Evolutionary conservation across 2,888 invertebrate species (phyloP).

Genomic region (Phasia obesa): DNA sequence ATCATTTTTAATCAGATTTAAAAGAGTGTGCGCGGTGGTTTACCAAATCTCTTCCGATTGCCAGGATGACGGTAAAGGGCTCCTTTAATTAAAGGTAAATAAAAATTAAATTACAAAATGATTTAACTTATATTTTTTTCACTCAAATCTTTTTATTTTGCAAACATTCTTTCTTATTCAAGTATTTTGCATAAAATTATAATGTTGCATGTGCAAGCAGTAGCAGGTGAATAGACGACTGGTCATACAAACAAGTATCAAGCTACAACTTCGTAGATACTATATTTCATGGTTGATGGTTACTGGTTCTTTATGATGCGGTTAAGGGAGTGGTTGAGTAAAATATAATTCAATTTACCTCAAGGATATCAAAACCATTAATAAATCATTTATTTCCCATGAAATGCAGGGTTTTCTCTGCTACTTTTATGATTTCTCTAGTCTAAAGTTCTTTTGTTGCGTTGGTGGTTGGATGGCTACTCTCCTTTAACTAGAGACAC

Average conservation of each 20-base stretch:
- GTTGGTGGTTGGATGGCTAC: not conserved
- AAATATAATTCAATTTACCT: slow-evolving; percentile 54
- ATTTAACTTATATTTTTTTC: not conserved
- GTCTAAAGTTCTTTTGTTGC: not conserved
- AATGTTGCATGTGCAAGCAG: not conserved
- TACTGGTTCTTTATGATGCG: not conserved
- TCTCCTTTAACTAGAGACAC: slow-evolving; percentile 4
- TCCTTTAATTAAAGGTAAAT: slow-evolving; percentile 36
- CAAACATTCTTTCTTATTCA: not conserved
- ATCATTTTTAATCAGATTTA: too few relatives aligned
- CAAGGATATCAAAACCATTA: slow-evolving; percentile 59
- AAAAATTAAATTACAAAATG: slow-evolving; percentile 12
- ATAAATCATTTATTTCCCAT: slow-evolving; percentile 61
- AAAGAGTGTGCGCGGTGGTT: too few relatives aligned
- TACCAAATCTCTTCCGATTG: too few relatives aligned
- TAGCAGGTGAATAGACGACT: slow-evolving; percentile 11
- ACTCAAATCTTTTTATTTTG: not conserved
- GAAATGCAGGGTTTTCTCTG: slow-evolving; percentile 2
- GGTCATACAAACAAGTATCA: not conserved
- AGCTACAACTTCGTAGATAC: too few relatives aligned
- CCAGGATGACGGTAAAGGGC: not conserved
- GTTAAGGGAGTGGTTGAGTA: not conserved
- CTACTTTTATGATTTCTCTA: not conserved
- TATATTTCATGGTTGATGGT: slow-evolving; percentile 21
- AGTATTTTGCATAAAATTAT: slow-evolving; percentile 40